Evolutionary conservation across 2,113 vertebrate species (phyloP), one percentile per base, ranked within the genome.

Genomic region (Hemichromis elongatus): DNA sequence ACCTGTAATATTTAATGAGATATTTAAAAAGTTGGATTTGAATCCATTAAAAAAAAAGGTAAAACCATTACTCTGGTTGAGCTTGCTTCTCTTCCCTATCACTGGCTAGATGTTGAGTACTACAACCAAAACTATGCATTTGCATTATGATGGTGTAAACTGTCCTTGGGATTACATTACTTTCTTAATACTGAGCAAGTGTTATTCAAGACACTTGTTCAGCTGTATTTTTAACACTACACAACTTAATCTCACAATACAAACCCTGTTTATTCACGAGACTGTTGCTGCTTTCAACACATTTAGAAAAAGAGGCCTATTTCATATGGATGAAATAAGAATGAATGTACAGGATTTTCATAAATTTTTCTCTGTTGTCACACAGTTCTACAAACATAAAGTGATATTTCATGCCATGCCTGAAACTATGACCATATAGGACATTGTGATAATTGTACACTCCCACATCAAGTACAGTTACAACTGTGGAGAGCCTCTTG

Each of bases 301-400:
- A 26, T 55, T 55, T 7, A 26, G 13, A 0, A 11, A 55, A 55
- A 55, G 13, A 26, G 54, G 0, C 1, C 11, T 3, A 7, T 55
- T 55, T 12, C 3, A 26, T 55, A 3, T 26, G 54, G 54, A 26
- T 55, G 54, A 55, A 55, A 55, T 26, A 0, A 55, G 26, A 3
- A 55, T 55, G 21, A 26, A 55, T 55, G 54, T 26, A 3, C 6
- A 26, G 0, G 11, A 55, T 55, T 55, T 26, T 55, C 21, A 8
- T 35, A 35, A 35, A 35, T 35, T 8, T 7, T 3, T 35, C 11
- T 55, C 54, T 55, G 2, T 55, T 7, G n/a, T 55, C 54, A 26
- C 24, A 11, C 3, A 55, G 54, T 55, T 55, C 21, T 55, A 55
- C 54, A 55, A 55, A 55, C 21, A 13, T 55, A 55, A 55, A 55